Percentiles rank a stretch among this genome's conserved stretches.
phyloP scores from a whole-genome alignment of 37 sponge, comb jelly and placozoan genomes.

The Tethya wilhelma region DNA sequence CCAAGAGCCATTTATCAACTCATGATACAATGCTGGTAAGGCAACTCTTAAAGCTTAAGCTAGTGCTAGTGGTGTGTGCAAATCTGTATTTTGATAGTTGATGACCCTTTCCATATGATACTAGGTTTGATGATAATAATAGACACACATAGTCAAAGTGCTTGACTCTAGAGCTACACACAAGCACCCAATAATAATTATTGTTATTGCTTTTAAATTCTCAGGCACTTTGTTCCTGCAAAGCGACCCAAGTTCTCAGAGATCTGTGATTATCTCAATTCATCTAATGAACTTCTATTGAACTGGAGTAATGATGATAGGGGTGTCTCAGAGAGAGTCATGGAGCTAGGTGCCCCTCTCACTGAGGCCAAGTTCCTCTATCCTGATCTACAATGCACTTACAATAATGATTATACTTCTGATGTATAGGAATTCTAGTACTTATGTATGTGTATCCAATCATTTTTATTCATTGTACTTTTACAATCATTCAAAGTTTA shows the following conservation, averaged over 20 bases:
- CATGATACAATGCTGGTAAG: slow-evolving; percentile 67
- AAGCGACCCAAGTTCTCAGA: slow-evolving; percentile 33
- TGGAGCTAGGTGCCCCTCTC: slow-evolving; percentile 49
- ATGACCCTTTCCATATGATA: no score
- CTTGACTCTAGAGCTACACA: no score
- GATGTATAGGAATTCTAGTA: not conserved
- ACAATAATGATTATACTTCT: not conserved
- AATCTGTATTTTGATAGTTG: no score
- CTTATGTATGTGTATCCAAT: not conserved
- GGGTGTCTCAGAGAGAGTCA: not conserved
- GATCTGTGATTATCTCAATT: slow-evolving; percentile 31
- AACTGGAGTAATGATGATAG: slow-evolving; percentile 24
- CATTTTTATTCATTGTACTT: no score
- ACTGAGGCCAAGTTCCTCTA: slow-evolving; percentile 28
- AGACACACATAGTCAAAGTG: not conserved
- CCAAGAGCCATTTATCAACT: slow-evolving; percentile 53
- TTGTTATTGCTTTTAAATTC: not conserved
- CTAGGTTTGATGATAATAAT: not conserved
- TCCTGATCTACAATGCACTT: slow-evolving; percentile 48
- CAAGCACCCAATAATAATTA: not conserved
- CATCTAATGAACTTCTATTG: not conserved
- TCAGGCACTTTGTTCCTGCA: slow-evolving; percentile 23
- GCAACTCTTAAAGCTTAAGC: not conserved
- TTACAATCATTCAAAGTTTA: no score
- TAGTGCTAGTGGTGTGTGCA: not conserved